Conservation (phyloP, 2,888 invertebrate species). For the Zaprionus lineosus region DNA sequence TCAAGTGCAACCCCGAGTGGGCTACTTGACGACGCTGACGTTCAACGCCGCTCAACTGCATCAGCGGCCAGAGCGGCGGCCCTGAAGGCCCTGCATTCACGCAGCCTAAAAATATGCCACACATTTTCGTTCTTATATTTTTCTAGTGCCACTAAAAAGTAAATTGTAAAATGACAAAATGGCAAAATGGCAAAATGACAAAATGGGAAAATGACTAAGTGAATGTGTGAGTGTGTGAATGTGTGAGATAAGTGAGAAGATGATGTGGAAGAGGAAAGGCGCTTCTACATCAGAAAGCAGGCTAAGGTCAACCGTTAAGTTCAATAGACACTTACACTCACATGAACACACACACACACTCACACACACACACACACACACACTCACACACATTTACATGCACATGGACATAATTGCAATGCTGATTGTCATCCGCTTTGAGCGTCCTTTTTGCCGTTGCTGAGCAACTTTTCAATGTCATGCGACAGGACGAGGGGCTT, state of each 20-base stretch:
- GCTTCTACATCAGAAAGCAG: slow-evolving; percentile 41
- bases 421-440: slow-evolving; percentile 71
- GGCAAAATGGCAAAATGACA: too few species aligned
- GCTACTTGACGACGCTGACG: slow-evolving; percentile 65
- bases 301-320: slow-evolving; percentile 73
- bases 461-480: slow-evolving; percentile 68
- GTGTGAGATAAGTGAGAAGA: slow-evolving; percentile 23
- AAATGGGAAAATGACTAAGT: too few species aligned
- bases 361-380: slow-evolving; percentile 18
- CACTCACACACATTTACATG: too few species aligned
- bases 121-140: slow-evolving; percentile 19
- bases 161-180: slow-evolving; percentile 60
- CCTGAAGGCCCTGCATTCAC: slow-evolving; percentile 45
- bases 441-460: slow-evolving; percentile 23
- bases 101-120: slow-evolving; percentile 64
- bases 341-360: slow-evolving; percentile 6
- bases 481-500: slow-evolving; percentile 28
- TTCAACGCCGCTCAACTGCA: slow-evolving; percentile 31
- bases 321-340: slow-evolving; percentile 54
- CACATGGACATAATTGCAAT: slow-evolving; percentile 58
- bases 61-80: slow-evolving; percentile 30
- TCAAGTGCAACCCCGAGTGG: slow-evolving; percentile 75
- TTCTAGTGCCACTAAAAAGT: slow-evolving; percentile 45
- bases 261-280: not conserved
- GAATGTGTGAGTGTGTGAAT: too few species aligned